Conservation (phyloP, 2,113 vertebrate species). For the Sander vitreus region DNA sequence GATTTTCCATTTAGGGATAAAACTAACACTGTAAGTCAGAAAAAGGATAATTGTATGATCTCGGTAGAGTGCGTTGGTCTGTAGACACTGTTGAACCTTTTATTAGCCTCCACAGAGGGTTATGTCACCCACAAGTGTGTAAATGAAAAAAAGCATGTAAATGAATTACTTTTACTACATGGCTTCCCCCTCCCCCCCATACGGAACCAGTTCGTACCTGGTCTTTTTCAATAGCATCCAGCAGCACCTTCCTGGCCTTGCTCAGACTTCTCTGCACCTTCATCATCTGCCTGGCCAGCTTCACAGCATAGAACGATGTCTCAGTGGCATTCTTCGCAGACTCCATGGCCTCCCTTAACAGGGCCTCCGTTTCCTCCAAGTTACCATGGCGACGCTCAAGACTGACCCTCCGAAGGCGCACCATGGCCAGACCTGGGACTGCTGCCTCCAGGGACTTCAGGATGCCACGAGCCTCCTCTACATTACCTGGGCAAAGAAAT, state of each 20-base stretch:
- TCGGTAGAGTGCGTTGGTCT: neutral
- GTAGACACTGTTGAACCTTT: neutral
- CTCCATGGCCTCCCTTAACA: conserved; percentile 92
- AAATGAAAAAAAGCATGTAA: neutral
- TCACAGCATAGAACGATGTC: conserved; percentile 94
- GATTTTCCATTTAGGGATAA: neutral
- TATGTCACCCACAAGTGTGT: too few species aligned
- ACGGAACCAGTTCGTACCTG: conserved; percentile 82
- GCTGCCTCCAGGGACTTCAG: conserved; percentile 90
- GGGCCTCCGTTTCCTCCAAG: conserved; percentile 91
- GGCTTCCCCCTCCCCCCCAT: too few species aligned
- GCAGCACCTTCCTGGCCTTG: conserved; percentile 94
- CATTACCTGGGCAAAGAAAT: conserved; percentile 83
- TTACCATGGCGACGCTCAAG: conserved; percentile 96
- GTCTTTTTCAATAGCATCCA: conserved; percentile 95
- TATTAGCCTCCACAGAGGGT: neutral
- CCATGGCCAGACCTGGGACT: conserved; percentile 93
- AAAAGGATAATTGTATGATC: neutral
- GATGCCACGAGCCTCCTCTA: conserved; percentile 93
- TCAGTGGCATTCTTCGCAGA: conserved; percentile 88
- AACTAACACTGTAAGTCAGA: neutral
- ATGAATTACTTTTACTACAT: neutral
- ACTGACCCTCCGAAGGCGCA: conserved; percentile 94
- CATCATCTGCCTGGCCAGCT: conserved; percentile 91
- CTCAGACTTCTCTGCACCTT: conserved; percentile 93